Evolutionary conservation across 1,140 invertebrate species (phyloP).

Genomic region (Augochlora pura): DNA sequence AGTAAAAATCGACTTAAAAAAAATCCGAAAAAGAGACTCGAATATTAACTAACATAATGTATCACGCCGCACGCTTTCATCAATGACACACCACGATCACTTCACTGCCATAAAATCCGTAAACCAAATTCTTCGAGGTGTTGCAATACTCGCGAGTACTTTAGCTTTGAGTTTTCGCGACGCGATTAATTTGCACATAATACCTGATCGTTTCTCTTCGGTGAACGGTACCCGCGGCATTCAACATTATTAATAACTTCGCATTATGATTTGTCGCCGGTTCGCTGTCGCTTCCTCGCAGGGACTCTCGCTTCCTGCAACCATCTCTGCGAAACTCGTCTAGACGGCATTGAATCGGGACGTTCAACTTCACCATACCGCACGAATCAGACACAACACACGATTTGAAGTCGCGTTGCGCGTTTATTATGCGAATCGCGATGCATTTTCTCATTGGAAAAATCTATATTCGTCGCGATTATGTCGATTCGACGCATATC

Average conservation of each 20-base stretch:
- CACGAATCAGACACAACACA: neutral
- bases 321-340: constrained; percentile 20
- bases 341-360: constrained; percentile 6
- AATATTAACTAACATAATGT: too few relatives aligned
- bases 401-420: neutral
- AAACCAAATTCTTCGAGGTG: neutral
- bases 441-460: neutral
- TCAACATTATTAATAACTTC: constrained; percentile 26
- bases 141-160: neutral
- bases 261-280: neutral
- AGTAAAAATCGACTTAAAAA: too few relatives aligned
- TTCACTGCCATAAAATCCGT: neutral
- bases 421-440: constrained; percentile 14
- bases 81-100: neutral
- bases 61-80: too few relatives aligned
- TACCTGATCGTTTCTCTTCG: neutral
- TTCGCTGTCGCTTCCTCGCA: neutral
- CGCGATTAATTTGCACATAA: neutral
- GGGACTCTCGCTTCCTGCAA: neutral
- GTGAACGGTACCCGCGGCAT: neutral
- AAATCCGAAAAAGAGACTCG: too few relatives aligned
- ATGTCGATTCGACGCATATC: neutral
- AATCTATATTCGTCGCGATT: neutral
- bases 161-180: neutral
- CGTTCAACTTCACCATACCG: constrained; percentile 1